Evolutionary conservation across 2,797 vertebrate species (phyloP).

Genomic region (Microctenopoma stevenorrisi): DNA sequence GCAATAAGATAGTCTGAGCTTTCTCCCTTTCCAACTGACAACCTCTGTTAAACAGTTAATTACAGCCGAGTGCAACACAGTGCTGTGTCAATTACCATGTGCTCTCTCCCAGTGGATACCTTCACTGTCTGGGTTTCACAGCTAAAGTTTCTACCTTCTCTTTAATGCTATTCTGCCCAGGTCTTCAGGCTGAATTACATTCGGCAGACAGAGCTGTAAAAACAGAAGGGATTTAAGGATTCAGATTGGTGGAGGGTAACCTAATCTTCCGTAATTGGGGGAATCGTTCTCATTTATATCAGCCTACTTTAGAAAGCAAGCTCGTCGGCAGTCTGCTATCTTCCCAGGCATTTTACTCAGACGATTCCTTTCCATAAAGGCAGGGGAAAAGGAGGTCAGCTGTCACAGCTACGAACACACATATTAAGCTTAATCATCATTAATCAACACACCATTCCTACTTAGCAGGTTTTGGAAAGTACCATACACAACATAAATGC

Average conservation of each 20-base stretch:
- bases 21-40: conserved; percentile 70
- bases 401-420: conserved; percentile 33
- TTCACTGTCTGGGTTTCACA: conserved; percentile 60
- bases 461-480: conserved; percentile 46
- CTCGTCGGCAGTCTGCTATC: conserved; percentile 67
- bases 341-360: conserved; percentile 52
- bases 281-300: conserved; percentile 78
- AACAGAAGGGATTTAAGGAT: conserved; percentile 79
- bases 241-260: conserved; percentile 76
- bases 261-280: conserved; percentile 81
- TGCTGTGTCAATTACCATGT: conserved; percentile 75
- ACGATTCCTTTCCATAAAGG: conserved; percentile 65
- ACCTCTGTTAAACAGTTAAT: conserved; percentile 78
- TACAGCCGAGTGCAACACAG: conserved; percentile 76
- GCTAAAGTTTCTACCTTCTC: conserved; percentile 68
- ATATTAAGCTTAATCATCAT: conserved; percentile 59
- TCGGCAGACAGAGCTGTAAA: conserved; percentile 74
- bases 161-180: conserved; percentile 77
- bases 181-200: conserved; percentile 71
- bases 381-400: conserved; percentile 40
- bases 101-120: conserved; percentile 67
- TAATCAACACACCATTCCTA: conserved; percentile 61
- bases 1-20: conserved; percentile 58
- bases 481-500: conserved; percentile 29
- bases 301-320: conserved; percentile 71